These are phyloP conservation scores for Triplophysa yarkandensis DNA, from an alignment of 2,797 vertebrate species.

Conservation along the genomic window DNA sequence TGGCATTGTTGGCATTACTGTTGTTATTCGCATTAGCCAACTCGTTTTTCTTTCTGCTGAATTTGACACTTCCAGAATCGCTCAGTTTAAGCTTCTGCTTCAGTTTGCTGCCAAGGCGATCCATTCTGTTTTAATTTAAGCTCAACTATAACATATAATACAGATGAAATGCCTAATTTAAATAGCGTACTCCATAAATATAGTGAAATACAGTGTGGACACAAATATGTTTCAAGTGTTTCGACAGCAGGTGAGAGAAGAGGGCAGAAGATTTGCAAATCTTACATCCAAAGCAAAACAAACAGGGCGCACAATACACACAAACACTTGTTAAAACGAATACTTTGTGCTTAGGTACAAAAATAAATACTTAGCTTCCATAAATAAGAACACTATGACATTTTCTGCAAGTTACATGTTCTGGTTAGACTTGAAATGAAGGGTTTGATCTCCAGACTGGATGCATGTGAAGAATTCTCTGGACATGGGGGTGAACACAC, in stretches of 20 bases:
- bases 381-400: conserved; percentile 73
- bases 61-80: conserved; percentile 84
- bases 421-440: conserved; percentile 39
- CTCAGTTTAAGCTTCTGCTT: conserved; percentile 84
- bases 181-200: conserved; percentile 60
- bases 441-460: conserved; percentile 63
- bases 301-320: not conserved
- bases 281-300: conserved; percentile 32
- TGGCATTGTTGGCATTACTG: conserved; percentile 74
- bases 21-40: conserved; percentile 78
- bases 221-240: conserved; percentile 60
- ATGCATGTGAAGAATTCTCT: conserved; percentile 62
- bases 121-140: conserved; percentile 66
- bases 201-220: conserved; percentile 66
- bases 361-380: conserved; percentile 47
- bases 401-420: conserved; percentile 68
- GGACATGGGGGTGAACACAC: conserved; percentile 58
- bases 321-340: conserved; percentile 13
- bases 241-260: conserved; percentile 61
- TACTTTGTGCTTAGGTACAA: conserved; percentile 22
- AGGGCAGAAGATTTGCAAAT: conserved; percentile 13
- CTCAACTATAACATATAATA: conserved; percentile 25
- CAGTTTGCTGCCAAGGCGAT: conserved; percentile 82
- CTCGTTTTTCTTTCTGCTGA: conserved; percentile 80
- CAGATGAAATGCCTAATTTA: conserved; percentile 41